Base-by-base conservation (phyloP, 2,797 vertebrate species). In the Cryptoprocta ferox region DNA sequence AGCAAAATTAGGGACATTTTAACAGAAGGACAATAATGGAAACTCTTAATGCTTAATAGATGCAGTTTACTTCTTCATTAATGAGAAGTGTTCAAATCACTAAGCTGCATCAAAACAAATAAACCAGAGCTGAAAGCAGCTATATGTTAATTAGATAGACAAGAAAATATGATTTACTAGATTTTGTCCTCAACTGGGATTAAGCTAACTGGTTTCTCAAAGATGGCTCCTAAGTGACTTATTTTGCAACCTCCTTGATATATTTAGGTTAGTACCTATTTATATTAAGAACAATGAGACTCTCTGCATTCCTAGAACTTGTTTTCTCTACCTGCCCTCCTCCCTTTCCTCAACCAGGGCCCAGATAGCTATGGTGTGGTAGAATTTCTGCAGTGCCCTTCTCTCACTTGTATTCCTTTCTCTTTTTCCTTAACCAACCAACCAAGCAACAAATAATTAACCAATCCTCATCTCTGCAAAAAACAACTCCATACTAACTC, bases 1-100 rank as follows among this genome's bases (percentile, higher is more conserved):
- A 83, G 45, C 11, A 78, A 92, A 86, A 90, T 81, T 87, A 63
- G 50, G 35, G 92, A 37, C 56, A 56, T 68, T 87, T 96, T 92
- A 89, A 95, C 68, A 42, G 45, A 76, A 4, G 26, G 16, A 68
- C 84, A 90, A 89, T 81, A 59, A 83, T 70, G 19, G 37, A 92
- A 86, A 76, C 42, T 39, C 53, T 79, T 68, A 66, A 71, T 83
- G 48, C 19, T 42, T 93, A 59, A 70, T 26, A 45, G 61, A 68
- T 28, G 63, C n/a, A 61, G 24, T 63, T n/a, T 50, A 65, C 56
- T 82, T 83, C 37, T 96, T 87, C 39, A 82, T 71, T 93, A 81
- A 94, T 32, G 61, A 91, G 59, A 66, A 79, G 32, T 21, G 10
- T 39, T 90, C 37, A 45, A 48, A 79, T 78, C 61, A 83, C 75